Evolutionary conservation across 2,113 vertebrate species (phyloP), one percentile per base, ranked within the genome.

Genomic region (Myotis yumanensis): DNA sequence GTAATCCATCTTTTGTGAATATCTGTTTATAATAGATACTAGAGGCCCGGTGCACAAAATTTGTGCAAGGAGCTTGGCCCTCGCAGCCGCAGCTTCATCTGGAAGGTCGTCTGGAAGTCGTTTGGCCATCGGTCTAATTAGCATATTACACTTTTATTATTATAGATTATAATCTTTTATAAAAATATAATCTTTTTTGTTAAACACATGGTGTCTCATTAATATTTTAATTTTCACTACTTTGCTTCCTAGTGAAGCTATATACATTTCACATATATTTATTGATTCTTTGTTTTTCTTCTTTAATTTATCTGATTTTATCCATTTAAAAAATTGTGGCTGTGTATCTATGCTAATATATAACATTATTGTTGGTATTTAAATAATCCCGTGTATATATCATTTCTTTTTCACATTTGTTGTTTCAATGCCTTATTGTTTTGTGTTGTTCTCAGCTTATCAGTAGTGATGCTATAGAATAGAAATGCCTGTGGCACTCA

Each of bases 311-410:
- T 79, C 17, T 91, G 11, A 66, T 73, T 25, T 80, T 86, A 69
- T 68, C 30, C 5, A 30, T 40, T 89, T 93, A 72, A 73, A 76
- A 76, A 82, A 54, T 22, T 51, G 6, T n/a, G 4, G 5, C 82
- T 72, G 30, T 80, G 5, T 59, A 46, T n/a, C 81, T 85, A 72
- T 79, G 25, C 48, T 89, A 83, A 71, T 66, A 51, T 51, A 81
- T 28, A 87, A 81, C 15, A 66, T 79, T 92, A 69, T n/a, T 81
- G 40, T 75, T 82, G 54, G n/a, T 43, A 86, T 85, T 92, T 85
- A 51, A 92, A 46, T 84, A 57, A 48, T 48, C 18, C 17, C 28
- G 1, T 52, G 2, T 37, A 1, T 11, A n/a, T 8, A 37, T 73
- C 10, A 11, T 93, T 72, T 9, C 18, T n/a, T 40, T 68, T 72